Conservation (phyloP, 2,888 invertebrate species). For the Yponomeuta sedellus region DNA sequence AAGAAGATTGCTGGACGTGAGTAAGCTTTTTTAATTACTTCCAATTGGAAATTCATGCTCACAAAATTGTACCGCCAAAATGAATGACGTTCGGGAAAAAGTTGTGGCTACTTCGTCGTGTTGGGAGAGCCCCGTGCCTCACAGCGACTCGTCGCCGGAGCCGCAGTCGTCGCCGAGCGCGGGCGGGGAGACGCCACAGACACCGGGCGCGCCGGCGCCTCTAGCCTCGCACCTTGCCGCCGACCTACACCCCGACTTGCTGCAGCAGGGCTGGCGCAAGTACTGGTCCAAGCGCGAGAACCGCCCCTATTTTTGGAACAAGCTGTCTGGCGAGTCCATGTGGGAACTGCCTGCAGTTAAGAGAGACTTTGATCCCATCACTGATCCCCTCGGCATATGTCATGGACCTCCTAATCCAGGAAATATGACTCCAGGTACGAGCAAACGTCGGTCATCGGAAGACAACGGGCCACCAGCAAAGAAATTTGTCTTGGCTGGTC, state of each 20-base stretch:
- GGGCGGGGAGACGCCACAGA: constrained; percentile 74
- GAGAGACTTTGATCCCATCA: constrained; percentile 91
- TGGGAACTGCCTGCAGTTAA: constrained; percentile 96
- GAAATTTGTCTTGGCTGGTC: constrained; percentile 91
- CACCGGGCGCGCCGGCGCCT: constrained; percentile 77
- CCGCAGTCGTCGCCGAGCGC: constrained; percentile 62
- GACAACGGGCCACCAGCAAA: constrained; percentile 88
- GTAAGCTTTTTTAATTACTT: background rate
- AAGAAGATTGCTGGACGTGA: background rate
- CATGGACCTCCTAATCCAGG: constrained; percentile 62
- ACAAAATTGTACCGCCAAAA: constrained; percentile 37
- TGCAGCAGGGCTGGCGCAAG: constrained; percentile 95
- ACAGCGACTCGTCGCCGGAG: constrained; percentile 65
- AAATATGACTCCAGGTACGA: constrained; percentile 73
- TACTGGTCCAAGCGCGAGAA: constrained; percentile 98
- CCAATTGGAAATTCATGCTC: background rate
- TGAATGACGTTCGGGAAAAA: constrained; percentile 75
- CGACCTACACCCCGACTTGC: constrained; percentile 65
- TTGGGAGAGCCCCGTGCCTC: constrained; percentile 59
- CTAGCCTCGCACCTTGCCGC: constrained; percentile 64
- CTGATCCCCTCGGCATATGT: constrained; percentile 92
- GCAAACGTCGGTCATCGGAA: constrained; percentile 87
- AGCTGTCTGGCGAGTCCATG: constrained; percentile 94
- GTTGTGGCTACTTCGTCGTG: constrained; percentile 66
- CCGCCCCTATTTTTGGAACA: constrained; percentile 97